phyloP scores from a whole-genome alignment of 1,140 invertebrate genomes.

The Brachionus calyciflorus region DNA sequence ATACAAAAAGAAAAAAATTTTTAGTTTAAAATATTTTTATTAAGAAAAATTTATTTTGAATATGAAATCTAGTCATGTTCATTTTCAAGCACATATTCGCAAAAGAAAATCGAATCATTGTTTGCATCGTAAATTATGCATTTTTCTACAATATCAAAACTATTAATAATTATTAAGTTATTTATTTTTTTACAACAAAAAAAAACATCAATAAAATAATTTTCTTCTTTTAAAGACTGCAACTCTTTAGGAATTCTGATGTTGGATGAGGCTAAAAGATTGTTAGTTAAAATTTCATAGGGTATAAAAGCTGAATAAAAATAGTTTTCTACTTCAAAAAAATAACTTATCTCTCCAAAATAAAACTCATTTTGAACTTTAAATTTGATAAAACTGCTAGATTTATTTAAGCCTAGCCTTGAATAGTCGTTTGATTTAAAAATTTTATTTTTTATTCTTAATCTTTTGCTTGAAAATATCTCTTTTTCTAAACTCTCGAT shows the following conservation, averaged over 20 bases:
- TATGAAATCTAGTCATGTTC: too few relatives aligned
- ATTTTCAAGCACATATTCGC: conserved; percentile 30
- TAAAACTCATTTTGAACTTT: background rate
- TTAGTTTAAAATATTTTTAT: conserved; percentile 4
- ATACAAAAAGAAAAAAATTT: background rate
- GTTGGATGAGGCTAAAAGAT: background rate
- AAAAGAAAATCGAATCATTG: background rate
- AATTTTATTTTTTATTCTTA: conserved; percentile 30
- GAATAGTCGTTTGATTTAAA: background rate
- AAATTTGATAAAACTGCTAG: conserved; percentile 16
- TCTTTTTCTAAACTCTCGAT: background rate
- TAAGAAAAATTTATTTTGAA: too few relatives aligned
- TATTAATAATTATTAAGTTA: conserved; percentile 32
- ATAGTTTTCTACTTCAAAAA: background rate
- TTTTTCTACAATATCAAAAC: background rate
- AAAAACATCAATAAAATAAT: conserved; percentile 25
- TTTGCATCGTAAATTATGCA: conserved; percentile 14
- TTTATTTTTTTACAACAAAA: background rate
- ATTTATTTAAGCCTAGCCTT: background rate
- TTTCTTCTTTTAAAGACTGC: background rate
- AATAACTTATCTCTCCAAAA: background rate
- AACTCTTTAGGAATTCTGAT: conserved; percentile 15
- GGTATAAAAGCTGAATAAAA: background rate
- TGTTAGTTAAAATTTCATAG: background rate
- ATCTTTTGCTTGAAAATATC: background rate